phyloP scores from a whole-genome alignment of 2,113 vertebrate genomes.

The Puffinus mauretanicus region DNA sequence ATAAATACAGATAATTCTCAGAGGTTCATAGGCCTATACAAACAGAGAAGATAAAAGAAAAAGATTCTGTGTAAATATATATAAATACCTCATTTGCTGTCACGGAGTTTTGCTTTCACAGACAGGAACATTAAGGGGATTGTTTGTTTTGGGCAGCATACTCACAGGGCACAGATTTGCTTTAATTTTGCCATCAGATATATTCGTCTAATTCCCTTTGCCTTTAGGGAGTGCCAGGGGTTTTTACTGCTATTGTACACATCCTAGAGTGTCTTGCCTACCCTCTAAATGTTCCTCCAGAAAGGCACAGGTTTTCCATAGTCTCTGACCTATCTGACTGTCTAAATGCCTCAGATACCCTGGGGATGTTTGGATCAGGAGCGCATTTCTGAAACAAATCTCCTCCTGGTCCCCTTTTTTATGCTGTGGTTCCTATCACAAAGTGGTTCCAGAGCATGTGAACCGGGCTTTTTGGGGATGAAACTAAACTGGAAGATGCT shows the following conservation, averaged over 20 bases:
- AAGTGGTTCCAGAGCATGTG: not conserved
- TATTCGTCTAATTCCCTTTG: not conserved
- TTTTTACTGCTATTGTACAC: not conserved
- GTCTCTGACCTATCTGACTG: not conserved
- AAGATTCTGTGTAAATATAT: constrained; percentile 39
- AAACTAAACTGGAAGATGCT: not conserved
- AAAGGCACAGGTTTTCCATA: not conserved
- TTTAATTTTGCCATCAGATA: not conserved
- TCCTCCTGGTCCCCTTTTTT: not conserved
- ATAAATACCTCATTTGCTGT: constrained; percentile 47
- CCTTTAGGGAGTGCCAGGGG: not conserved
- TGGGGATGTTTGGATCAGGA: not conserved
- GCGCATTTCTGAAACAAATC: not conserved
- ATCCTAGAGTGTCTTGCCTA: not conserved
- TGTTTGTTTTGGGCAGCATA: constrained; percentile 20
- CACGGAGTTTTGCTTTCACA: constrained; percentile 51
- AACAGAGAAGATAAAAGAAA: constrained; percentile 69
- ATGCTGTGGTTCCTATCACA: not conserved
- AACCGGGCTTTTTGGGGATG: accelerated
- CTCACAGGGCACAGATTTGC: not conserved
- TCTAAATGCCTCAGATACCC: not conserved
- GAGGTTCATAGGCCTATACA: constrained; percentile 50
- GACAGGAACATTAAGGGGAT: constrained; percentile 20
- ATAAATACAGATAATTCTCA: constrained; percentile 60
- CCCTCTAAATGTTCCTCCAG: not conserved